These are phyloP conservation scores for Daboia siamensis DNA, from an alignment of 2,113 vertebrate genomes.

Conservation along the genomic window DNA sequence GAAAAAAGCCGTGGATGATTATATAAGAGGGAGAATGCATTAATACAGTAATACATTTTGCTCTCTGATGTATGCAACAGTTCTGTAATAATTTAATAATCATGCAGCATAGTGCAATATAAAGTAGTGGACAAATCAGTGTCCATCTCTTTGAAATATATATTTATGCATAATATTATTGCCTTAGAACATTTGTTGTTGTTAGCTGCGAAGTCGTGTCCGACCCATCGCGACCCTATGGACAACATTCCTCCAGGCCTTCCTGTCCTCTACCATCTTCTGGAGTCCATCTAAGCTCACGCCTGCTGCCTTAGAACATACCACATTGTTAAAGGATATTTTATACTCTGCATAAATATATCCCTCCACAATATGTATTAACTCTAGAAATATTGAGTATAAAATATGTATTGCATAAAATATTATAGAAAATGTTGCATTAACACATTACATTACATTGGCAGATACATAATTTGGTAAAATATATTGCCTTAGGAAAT, in stretches of 20 bases:
- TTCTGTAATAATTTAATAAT: background rate
- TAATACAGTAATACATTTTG: background rate
- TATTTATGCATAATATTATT: background rate
- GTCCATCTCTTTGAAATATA: background rate
- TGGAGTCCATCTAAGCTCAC: too few relatives aligned
- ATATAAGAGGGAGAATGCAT: background rate
- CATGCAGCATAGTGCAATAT: background rate
- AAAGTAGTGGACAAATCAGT: background rate
- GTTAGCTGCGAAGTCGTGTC: too few relatives aligned
- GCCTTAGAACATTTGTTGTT: background rate
- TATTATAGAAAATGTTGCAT: background rate
- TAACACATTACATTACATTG: background rate
- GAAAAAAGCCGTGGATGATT: background rate
- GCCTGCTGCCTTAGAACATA: background rate
- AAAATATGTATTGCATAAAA: background rate
- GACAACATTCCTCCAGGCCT: too few relatives aligned
- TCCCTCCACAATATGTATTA: background rate
- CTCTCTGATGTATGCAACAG: background rate
- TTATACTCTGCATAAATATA: background rate
- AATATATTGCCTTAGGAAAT: background rate
- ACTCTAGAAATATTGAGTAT: background rate
- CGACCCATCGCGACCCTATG: too few relatives aligned
- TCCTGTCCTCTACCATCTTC: too few relatives aligned
- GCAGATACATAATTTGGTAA: background rate
- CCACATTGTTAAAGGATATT: background rate